Evolutionary conservation across 1,140 invertebrate species (phyloP).

Genomic region (Aphelenchoides fujianensis): DNA sequence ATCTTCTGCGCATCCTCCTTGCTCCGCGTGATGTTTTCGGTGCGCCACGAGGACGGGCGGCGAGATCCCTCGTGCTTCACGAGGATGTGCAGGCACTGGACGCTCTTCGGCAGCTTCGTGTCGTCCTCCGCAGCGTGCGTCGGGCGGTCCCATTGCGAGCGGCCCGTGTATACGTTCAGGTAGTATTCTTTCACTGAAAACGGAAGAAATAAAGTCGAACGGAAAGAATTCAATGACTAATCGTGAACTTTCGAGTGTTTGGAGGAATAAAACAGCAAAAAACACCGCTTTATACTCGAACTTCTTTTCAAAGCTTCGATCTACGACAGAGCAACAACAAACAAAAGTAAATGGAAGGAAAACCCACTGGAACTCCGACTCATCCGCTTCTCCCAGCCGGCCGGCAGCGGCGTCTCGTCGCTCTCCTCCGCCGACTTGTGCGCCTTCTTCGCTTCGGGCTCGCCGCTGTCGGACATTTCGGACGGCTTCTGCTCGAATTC

Average conservation of each 20-base stretch:
- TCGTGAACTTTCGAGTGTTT: not conserved
- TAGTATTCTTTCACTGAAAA: slow-evolving; percentile 82
- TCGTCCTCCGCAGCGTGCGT: slow-evolving; percentile 71
- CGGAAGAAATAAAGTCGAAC: slow-evolving; percentile 30
- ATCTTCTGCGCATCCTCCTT: slow-evolving; percentile 89
- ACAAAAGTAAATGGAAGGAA: no score
- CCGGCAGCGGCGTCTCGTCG: slow-evolving; percentile 68
- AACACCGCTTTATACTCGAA: slow-evolving; percentile 13
- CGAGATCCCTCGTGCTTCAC: slow-evolving; percentile 92
- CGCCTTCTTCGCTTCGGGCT: slow-evolving; percentile 29
- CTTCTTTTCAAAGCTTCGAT: no score
- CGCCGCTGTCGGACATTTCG: slow-evolving; percentile 4
- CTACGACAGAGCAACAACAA: no score
- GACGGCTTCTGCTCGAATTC: not conserved
- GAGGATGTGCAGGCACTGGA: slow-evolving; percentile 87
- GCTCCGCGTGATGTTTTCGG: slow-evolving; percentile 83
- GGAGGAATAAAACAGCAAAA: not conserved
- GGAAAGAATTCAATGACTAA: slow-evolving; percentile 20
- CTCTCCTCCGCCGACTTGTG: slow-evolving; percentile 36
- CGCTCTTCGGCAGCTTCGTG: slow-evolving; percentile 66
- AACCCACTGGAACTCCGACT: no score
- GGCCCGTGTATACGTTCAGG: slow-evolving; percentile 90
- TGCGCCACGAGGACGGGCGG: slow-evolving; percentile 80
- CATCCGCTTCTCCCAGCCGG: no score
- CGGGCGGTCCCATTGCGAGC: slow-evolving; percentile 94